Evolutionary conservation across 2,888 invertebrate genomes (phyloP), one percentile per base, ranked within the genome.

Genomic region (Sepioteuthis lessoniana): DNA sequence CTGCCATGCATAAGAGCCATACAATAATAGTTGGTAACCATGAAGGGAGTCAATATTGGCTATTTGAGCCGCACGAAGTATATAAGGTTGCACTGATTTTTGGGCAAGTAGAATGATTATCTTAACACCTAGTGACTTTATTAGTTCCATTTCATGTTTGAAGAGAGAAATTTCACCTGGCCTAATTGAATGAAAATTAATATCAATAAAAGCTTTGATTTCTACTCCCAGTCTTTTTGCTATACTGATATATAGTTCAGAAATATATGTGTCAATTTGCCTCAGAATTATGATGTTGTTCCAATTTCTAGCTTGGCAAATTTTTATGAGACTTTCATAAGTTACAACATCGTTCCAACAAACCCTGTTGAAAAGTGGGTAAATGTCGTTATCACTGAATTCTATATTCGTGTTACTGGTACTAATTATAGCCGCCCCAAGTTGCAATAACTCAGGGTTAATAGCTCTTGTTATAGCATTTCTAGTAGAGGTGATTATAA

Each of bases 151-250:
- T 5, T 42, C 31, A 13, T 31, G 0, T 1, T 4, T 38, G 0
- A 92, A 31, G 19, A n/a, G 0, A 4, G 1, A 0, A n/a, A n/a
- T 13, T 35, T 76, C n/a, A n/a, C 76, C 76, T 1, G 76, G n/a
- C 10, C 0, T n/a, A 16, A 76, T 0, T n/a, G n/a, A 0, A 35
- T n/a, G 0, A 13, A 16, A 1, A 19, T n/a, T 1, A 16, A 76
- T 1, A 10, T 3, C 16, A n/a, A 76, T 16, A 25, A 35, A 1
- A 3, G 2, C 76, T 35, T 16, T 16, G 16, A 76, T 35, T 0
- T 76, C 0, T 35, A 76, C n/a, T 0, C 35, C 35, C 16, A 35
- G 2, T 4, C 16, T 4, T 13, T 16, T 4, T 0, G n/a, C 19
- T 13, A 0, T 19, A 35, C n/a, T 10, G 13, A 3, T 16, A 16